Percentiles rank a stretch among this genome's conserved stretches.
These are phyloP conservation scores for Dufourea novaeangliae DNA, from an alignment of 1,140 invertebrate species.

Conservation along the genomic window DNA sequence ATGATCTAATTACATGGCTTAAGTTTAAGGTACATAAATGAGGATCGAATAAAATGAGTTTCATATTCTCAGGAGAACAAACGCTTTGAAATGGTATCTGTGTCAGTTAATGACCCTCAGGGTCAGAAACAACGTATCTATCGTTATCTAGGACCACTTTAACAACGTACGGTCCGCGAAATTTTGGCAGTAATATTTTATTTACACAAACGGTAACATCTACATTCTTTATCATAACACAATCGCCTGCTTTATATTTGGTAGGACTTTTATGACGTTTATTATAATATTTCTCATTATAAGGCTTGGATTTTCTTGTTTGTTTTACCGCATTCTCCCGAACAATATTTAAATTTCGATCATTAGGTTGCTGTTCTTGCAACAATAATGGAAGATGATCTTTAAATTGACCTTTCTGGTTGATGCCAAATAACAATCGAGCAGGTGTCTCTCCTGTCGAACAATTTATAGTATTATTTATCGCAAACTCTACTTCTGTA, in stretches of 20 bases:
- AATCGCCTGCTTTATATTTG: background rate
- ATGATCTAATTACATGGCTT: too few relatives aligned
- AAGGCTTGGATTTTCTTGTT: background rate
- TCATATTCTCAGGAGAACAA: too few relatives aligned
- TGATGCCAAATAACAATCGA: constrained; percentile 11
- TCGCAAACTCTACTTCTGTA: background rate
- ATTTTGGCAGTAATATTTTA: constrained; percentile 28
- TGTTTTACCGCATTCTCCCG: background rate
- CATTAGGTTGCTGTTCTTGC: too few relatives aligned
- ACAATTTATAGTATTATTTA: constrained; percentile 19
- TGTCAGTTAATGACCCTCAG: too few relatives aligned
- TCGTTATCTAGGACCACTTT: background rate
- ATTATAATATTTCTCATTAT: constrained; percentile 9
- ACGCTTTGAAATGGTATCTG: too few relatives aligned
- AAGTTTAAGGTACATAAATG: too few relatives aligned
- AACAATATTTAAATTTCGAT: background rate
- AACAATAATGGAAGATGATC: too few relatives aligned
- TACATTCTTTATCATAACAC: constrained; percentile 23
- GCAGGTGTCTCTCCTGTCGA: constrained; percentile 3
- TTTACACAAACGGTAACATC: constrained; percentile 9
- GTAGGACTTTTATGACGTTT: background rate
- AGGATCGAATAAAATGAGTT: too few relatives aligned
- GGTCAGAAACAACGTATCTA: too few relatives aligned
- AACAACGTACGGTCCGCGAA: constrained; percentile 5
- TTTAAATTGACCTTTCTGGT: too few relatives aligned